Conservation (phyloP, 2,797 vertebrate species). For the Neoniphon sammara region DNA sequence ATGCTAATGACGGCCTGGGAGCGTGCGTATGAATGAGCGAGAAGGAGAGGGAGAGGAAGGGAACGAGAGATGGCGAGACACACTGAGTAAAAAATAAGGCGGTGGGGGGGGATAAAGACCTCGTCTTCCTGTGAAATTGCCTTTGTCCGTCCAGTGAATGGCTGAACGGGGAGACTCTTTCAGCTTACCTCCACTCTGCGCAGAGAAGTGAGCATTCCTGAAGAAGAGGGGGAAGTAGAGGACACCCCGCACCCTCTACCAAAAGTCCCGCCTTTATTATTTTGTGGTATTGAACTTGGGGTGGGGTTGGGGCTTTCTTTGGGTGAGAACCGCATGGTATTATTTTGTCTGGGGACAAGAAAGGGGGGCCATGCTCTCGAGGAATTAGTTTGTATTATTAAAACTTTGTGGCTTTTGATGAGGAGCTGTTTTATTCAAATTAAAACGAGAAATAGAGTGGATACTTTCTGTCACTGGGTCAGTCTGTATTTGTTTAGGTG, state of each 20-base stretch:
- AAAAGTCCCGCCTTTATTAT: constrained; percentile 33
- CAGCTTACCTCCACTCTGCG: constrained; percentile 33
- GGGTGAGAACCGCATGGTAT: constrained; percentile 47
- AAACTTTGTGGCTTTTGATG: not conserved
- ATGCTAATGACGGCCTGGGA: constrained; percentile 75
- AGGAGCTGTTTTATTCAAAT: not conserved
- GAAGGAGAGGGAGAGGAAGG: constrained; percentile 20
- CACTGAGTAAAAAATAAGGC: constrained; percentile 27
- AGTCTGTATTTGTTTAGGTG: not conserved
- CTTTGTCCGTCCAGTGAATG: constrained; percentile 80
- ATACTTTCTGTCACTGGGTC: not conserved
- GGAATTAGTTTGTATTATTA: constrained; percentile 16
- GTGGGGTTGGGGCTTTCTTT: constrained; percentile 24
- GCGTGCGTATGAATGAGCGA: constrained; percentile 19
- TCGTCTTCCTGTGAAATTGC: constrained; percentile 76
- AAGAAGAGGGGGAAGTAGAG: constrained; percentile 29
- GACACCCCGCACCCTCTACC: constrained; percentile 19
- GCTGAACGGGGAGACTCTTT: constrained; percentile 47
- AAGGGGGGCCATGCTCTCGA: constrained; percentile 18
- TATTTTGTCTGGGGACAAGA: constrained; percentile 29
- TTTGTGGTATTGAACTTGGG: constrained; percentile 33
- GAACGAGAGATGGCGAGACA: constrained; percentile 20
- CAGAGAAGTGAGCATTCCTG: constrained; percentile 79
- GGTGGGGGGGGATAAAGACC: constrained; percentile 38
- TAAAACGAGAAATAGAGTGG: not conserved